Evolutionary conservation across 2,797 vertebrate genomes (phyloP), one percentile per base, ranked within the genome.

Genomic region (Petrocephalus schoutedeni): DNA sequence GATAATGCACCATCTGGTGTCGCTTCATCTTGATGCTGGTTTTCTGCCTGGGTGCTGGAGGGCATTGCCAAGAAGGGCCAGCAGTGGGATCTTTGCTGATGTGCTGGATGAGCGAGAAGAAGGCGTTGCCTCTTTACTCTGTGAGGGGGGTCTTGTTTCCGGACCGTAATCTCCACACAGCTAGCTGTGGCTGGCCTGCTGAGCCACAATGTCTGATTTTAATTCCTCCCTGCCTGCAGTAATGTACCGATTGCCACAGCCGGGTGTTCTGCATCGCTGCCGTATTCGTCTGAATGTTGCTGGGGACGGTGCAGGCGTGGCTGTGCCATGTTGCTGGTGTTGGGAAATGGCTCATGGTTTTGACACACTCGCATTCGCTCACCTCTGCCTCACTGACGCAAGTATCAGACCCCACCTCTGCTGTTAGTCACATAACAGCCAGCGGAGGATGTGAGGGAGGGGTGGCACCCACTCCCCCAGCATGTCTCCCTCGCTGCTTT

Each of bases 121-220:
- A 84, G 82, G 82, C 53, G n/a, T 84, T 84, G 51, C 83, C 83
- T 57, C 23, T 85, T 36, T 28, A 56, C 53, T 56, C 9, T 85
- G 49, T 85, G 12, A 36, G 83, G 51, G 45, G 19, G 54, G 83
- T 32, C 54, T 85, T 28, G 53, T 54, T 21, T 57, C 28, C 4
- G 57, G 54, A 41, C 57, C 4, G n/a, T 59, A 59, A 41, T 58
- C 56, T 86, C 32, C 53, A 51, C 36, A 57, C 85, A 86, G 54
- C 56, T 59, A 54, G 56, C 19, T 61, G 8, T 45, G 85, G 85
- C 58, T n/a, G 0, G 36, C 56, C 9, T 0, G 6, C 28, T 59
- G 16, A 86, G 56, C 56, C 85, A 86, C 45, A 7, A 86, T 86
- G 56, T 86, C 36, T 58, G 57, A 32, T 86, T 86, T 86, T 61